phyloP scores from a whole-genome alignment of 2,888 invertebrate species.

The Cordylochernes scorpioides region DNA sequence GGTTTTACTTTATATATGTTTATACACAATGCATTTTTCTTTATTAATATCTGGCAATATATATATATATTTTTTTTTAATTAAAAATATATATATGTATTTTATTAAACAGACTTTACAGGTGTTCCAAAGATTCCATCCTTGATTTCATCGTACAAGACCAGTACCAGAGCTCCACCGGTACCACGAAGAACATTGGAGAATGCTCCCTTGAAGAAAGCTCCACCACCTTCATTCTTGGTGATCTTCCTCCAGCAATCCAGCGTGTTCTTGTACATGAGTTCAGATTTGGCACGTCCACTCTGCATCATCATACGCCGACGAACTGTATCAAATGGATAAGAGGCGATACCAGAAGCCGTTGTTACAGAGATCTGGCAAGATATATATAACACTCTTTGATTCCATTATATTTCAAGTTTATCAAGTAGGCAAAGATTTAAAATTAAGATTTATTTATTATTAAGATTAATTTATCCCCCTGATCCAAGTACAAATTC shows the following conservation, averaged over 20 bases:
- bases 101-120: no score
- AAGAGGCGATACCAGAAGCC: slow-evolving; percentile 28
- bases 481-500: no score
- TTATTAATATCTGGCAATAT: no score
- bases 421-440: no score
- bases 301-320: slow-evolving; percentile 34
- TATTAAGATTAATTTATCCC: no score
- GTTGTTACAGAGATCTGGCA: slow-evolving; percentile 22
- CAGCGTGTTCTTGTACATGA: slow-evolving; percentile 25
- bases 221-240: slow-evolving; percentile 20
- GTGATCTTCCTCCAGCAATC: slow-evolving; percentile 25
- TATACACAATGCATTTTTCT: no score
- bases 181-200: slow-evolving; percentile 23
- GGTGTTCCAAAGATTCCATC: slow-evolving; percentile 15
- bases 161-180: slow-evolving; percentile 24
- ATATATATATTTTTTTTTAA: no score
- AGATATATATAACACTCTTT: no score
- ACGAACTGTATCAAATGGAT: slow-evolving; percentile 32
- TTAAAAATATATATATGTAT: no score
- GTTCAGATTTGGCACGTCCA: slow-evolving; percentile 20
- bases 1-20: no score
- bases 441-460: no score
- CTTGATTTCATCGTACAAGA: slow-evolving; percentile 23
- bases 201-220: slow-evolving; percentile 20
- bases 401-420: no score